Conservation (phyloP, 2,888 invertebrate genomes). For the Empis livida region DNA sequence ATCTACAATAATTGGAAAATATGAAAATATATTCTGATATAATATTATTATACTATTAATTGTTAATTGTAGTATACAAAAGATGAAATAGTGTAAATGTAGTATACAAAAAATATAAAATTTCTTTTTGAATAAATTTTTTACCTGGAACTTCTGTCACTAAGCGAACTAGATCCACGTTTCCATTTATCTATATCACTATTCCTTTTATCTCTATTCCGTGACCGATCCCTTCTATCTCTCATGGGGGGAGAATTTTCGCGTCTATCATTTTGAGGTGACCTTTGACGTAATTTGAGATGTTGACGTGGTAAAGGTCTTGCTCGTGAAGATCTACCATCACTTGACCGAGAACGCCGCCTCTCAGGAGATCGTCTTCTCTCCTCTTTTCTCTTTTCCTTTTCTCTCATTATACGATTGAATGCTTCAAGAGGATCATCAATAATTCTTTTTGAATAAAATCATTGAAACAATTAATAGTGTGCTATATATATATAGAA, state of each 20-base stretch:
- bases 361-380: constrained; percentile 38
- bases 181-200: constrained; percentile 5
- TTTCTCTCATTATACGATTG: constrained; percentile 73
- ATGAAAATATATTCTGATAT: constrained; percentile 1
- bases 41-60: no score
- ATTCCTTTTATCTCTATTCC: constrained; percentile 18
- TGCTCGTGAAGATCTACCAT: constrained; percentile 16
- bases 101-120: not conserved
- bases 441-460: constrained; percentile 43
- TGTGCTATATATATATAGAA: not conserved
- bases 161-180: constrained; percentile 17
- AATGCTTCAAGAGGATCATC: constrained; percentile 81
- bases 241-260: constrained; percentile 24
- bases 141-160: constrained; percentile 20
- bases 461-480: not conserved
- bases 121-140: no score
- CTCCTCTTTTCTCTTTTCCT: constrained; percentile 45
- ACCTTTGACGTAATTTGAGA: constrained; percentile 4
- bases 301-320: constrained; percentile 14
- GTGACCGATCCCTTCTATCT: constrained; percentile 27
- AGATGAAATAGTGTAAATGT: no score
- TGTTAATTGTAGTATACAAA: no score
- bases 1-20: constrained; percentile 13
- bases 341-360: constrained; percentile 32
- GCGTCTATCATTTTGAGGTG: constrained; percentile 14